Percentiles rank a stretch among this genome's conserved stretches.
Conservation (phyloP, 2,797 vertebrate species). For the Tamandua tetradactyla region DNA sequence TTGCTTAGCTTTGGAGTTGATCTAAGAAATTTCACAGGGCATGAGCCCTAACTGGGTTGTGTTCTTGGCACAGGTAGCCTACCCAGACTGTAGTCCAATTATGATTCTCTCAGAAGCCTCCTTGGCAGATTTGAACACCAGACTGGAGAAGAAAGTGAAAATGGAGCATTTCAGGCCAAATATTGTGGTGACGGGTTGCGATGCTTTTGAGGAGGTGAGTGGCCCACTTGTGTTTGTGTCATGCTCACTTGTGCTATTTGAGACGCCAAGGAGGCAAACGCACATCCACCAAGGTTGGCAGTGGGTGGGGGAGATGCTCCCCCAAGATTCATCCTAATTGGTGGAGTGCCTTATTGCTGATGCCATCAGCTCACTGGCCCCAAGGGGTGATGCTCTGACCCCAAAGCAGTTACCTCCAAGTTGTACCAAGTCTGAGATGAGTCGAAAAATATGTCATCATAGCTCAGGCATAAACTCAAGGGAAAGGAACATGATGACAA, state of each 20-base stretch:
- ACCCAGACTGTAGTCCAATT: conserved; percentile 90
- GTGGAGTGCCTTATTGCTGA: neutral
- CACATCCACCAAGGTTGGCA: accelerated
- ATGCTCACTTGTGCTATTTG: neutral
- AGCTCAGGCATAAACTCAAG: neutral
- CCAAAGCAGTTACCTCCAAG: no score
- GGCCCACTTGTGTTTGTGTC: neutral
- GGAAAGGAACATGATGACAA: neutral
- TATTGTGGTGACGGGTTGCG: conserved; percentile 91
- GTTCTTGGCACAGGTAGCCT: conserved; percentile 87
- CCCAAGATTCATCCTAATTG: neutral
- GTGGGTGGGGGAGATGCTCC: neutral
- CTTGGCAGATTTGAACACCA: conserved; percentile 90
- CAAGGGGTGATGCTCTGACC: neutral
- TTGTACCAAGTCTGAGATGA: neutral
- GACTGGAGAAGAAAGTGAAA: conserved; percentile 88
- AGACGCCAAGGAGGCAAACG: accelerated
- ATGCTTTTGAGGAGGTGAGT: conserved; percentile 92
- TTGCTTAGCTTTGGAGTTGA: neutral
- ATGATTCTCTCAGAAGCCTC: conserved; percentile 94
- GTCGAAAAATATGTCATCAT: neutral
- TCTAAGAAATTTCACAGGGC: accelerated
- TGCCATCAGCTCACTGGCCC: neutral
- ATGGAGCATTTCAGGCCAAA: conserved; percentile 92
- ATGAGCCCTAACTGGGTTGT: accelerated